A percentile compares a stretch with the other conserved stretches of the same genome.
These are phyloP conservation scores for Gastracanthus pulcherrimus DNA, from an alignment of 2,888 invertebrate species.

Conservation along the genomic window DNA sequence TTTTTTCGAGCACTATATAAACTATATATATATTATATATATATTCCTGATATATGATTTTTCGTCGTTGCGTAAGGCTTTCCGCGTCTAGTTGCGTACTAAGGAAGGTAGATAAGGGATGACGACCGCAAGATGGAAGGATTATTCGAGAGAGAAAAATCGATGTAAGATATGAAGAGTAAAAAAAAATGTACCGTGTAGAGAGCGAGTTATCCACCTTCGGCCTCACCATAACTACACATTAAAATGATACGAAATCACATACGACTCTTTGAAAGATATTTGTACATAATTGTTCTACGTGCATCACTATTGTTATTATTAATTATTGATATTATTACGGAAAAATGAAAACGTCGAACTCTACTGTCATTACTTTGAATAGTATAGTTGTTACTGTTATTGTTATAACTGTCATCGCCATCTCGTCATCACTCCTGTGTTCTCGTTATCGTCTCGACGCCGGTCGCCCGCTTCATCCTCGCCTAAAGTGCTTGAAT, in stretches of 20 bases:
- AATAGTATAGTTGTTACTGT: conserved; percentile 54
- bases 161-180: conserved; percentile 37
- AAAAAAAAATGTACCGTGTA: conserved; percentile 1
- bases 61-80: conserved; percentile 46
- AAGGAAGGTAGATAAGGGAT: not conserved
- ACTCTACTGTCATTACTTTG: conserved; percentile 43
- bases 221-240: conserved; percentile 47
- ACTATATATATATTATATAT: conserved; percentile 29
- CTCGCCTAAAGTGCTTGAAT: conserved; percentile 15
- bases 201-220: conserved; percentile 54
- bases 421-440: conserved; percentile 40
- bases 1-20: conserved; percentile 48
- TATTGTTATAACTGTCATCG: conserved; percentile 52
- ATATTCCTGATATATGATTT: conserved; percentile 53
- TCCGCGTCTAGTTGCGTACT: conserved; percentile 41
- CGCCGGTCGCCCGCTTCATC: conserved; percentile 10
- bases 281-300: conserved; percentile 58
- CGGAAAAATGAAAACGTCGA: conserved; percentile 11
- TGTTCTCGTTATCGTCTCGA: conserved; percentile 46
- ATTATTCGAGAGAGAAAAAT: not conserved
- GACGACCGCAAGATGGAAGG: not conserved
- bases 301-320: conserved; percentile 52
- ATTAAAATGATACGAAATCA: not conserved
- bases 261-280: conserved; percentile 30
- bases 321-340: conserved; percentile 23